phyloP scores from a whole-genome alignment of 2,113 vertebrate genomes.

The Chloropsis hardwickii region DNA sequence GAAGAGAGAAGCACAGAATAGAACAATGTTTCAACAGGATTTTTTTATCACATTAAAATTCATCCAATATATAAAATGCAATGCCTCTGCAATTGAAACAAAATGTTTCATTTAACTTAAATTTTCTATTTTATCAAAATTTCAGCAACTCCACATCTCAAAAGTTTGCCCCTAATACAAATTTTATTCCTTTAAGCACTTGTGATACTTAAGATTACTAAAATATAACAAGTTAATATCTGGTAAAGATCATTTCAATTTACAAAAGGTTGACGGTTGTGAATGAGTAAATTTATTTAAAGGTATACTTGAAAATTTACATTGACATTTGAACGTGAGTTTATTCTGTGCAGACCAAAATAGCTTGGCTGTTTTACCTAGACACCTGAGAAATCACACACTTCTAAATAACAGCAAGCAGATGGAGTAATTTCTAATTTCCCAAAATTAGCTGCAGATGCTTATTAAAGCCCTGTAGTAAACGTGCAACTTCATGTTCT shows the following conservation, averaged over 20 bases:
- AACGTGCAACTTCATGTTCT: background rate
- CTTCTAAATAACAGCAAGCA: constrained; percentile 19
- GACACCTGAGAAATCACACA: constrained; percentile 39
- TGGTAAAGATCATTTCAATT: constrained; percentile 22
- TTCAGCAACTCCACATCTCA: background rate
- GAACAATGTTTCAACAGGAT: background rate
- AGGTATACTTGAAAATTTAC: background rate
- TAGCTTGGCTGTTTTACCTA: background rate
- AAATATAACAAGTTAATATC: background rate
- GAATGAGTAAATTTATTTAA: background rate
- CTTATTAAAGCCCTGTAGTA: background rate
- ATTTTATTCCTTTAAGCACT: background rate
- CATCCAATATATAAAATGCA: background rate
- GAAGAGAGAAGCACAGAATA: background rate
- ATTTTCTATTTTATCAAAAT: background rate
- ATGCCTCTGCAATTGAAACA: background rate
- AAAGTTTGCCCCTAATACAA: background rate
- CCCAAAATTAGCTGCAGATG: background rate
- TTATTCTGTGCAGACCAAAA: background rate
- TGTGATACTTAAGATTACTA: background rate
- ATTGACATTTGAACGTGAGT: background rate
- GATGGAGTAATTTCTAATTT: constrained; percentile 8
- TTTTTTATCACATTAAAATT: background rate
- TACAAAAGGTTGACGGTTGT: background rate
- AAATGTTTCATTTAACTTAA: background rate